phyloP scores from a whole-genome alignment of 2,797 vertebrate species.

The Thaleichthys pacificus region DNA sequence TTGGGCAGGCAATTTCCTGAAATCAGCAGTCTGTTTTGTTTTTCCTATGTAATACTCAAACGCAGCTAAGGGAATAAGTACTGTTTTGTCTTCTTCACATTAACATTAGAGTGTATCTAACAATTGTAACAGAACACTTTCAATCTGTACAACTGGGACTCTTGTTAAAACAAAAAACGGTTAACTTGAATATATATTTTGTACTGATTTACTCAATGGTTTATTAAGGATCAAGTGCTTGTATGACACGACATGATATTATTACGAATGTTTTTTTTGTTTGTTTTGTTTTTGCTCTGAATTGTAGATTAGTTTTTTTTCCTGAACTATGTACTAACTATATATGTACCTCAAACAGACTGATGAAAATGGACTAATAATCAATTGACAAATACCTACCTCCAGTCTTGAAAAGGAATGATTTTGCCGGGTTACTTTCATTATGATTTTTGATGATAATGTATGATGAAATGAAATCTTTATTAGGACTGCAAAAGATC shows the following conservation, averaged over 20 bases:
- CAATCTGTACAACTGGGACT: slow-evolving; percentile 73
- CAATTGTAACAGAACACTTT: slow-evolving; percentile 59
- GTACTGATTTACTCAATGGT: slow-evolving; percentile 85
- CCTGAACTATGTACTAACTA: slow-evolving; percentile 80
- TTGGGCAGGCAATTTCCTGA: slow-evolving; percentile 65
- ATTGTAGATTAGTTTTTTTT: slow-evolving; percentile 39
- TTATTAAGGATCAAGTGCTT: slow-evolving; percentile 82
- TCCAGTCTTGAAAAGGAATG: slow-evolving; percentile 86
- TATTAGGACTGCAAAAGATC: slow-evolving; percentile 83
- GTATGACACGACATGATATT: slow-evolving; percentile 48
- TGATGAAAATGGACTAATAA: slow-evolving; percentile 80
- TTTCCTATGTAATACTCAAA: slow-evolving; percentile 72
- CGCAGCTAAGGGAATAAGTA: slow-evolving; percentile 80
- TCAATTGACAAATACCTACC: slow-evolving; percentile 90
- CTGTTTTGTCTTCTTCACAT: slow-evolving; percentile 74
- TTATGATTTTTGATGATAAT: slow-evolving; percentile 69
- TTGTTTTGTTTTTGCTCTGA: slow-evolving; percentile 37
- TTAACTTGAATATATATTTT: slow-evolving; percentile 94
- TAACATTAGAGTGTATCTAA: slow-evolving; percentile 72
- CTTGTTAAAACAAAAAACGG: slow-evolving; percentile 79
- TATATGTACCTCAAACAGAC: slow-evolving; percentile 88
- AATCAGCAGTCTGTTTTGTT: slow-evolving; percentile 62
- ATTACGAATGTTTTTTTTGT: slow-evolving; percentile 33
- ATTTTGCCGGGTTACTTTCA: slow-evolving; percentile 75
- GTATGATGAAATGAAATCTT: slow-evolving; percentile 67